phyloP scores from a whole-genome alignment of 2,113 vertebrate species.

The Pantherophis guttatus region DNA sequence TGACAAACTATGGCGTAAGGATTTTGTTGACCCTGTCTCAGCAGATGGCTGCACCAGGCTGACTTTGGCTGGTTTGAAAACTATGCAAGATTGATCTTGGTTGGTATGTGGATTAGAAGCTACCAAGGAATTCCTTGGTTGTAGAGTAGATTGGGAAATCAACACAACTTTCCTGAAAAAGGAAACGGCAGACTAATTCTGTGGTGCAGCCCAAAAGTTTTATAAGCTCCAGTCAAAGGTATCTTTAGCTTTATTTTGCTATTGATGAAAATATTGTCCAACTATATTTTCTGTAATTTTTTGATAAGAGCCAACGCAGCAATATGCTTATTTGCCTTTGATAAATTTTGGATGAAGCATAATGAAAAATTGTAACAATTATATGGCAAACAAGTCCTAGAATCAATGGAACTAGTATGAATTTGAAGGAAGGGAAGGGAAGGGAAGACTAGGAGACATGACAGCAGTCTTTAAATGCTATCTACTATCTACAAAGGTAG shows the following conservation, averaged over 20 bases:
- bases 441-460: neutral
- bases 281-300: neutral
- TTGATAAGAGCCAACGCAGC: neutral
- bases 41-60: neutral
- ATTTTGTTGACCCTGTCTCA: neutral
- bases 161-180: neutral
- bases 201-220: neutral
- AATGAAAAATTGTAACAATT: neutral
- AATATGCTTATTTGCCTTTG: neutral
- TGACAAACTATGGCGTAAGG: neutral
- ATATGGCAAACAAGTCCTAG: neutral
- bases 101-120: neutral
- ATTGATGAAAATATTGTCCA: neutral
- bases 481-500: neutral
- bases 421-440: neutral
- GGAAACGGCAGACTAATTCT: neutral
- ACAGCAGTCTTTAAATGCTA: neutral
- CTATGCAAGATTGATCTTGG: neutral
- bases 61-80: neutral
- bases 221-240: neutral
- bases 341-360: neutral
- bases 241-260: neutral
- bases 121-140: neutral
- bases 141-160: neutral
- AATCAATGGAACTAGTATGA: neutral